phyloP scores from a whole-genome alignment of 2,888 invertebrate species.

The Rhingia rostrata region DNA sequence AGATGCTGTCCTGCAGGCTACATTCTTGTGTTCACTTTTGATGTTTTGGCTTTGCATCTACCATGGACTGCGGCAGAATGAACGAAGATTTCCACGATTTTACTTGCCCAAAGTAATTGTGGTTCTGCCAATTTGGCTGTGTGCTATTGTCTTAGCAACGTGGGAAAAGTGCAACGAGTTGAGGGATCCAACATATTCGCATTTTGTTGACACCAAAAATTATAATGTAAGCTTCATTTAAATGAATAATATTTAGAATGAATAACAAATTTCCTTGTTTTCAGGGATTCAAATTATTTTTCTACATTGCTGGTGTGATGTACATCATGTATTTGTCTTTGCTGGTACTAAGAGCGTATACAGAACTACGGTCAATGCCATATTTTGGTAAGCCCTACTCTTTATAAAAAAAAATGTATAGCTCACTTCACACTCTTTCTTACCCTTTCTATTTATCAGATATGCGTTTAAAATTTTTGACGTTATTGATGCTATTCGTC shows the following conservation, averaged over 20 bases:
- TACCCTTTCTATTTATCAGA: slow-evolving; percentile 84
- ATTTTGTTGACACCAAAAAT: slow-evolving; percentile 91
- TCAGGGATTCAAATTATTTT: slow-evolving; percentile 94
- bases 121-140: slow-evolving; percentile 93
- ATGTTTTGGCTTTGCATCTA: slow-evolving; percentile 98
- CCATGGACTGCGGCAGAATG: slow-evolving; percentile 96
- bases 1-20: slow-evolving; percentile 94
- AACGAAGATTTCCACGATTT: slow-evolving; percentile 92
- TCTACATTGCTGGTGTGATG: slow-evolving; percentile 92
- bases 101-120: slow-evolving; percentile 95
- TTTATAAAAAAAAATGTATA: background rate
- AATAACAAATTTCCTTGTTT: background rate
- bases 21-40: slow-evolving; percentile 93
- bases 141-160: slow-evolving; percentile 92
- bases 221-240: slow-evolving; percentile 87
- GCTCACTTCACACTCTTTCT: background rate
- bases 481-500: slow-evolving; percentile 92
- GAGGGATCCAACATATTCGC: slow-evolving; percentile 96
- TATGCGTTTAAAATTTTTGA: slow-evolving; percentile 94
- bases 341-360: slow-evolving; percentile 94
- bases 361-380: slow-evolving; percentile 97
- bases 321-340: slow-evolving; percentile 93
- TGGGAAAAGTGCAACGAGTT: slow-evolving; percentile 96
- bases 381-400: slow-evolving; percentile 92
- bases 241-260: background rate